Conservation (phyloP, 2,113 vertebrate species). For the Salvelinus fontinalis region DNA sequence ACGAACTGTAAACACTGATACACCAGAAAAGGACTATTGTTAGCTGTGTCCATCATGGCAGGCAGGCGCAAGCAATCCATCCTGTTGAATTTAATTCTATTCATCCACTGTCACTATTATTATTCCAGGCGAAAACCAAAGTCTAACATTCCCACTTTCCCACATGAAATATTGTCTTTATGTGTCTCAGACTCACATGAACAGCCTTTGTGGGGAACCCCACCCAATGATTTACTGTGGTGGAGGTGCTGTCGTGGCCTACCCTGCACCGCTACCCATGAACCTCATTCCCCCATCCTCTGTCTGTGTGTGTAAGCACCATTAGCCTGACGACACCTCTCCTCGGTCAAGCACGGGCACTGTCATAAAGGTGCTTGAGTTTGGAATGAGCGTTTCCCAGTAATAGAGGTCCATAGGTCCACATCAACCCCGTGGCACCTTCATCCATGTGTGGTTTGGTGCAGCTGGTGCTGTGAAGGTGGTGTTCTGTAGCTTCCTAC, state of each 20-base stretch:
- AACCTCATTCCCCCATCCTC: not conserved
- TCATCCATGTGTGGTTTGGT: not conserved
- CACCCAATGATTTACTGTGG: not conserved
- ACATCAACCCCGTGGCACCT: not conserved
- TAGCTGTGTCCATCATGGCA: no score
- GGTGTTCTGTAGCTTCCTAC: not conserved
- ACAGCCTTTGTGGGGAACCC: not conserved
- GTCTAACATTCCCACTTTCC: not conserved
- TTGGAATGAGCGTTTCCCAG: not conserved
- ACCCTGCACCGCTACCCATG: not conserved
- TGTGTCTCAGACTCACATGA: not conserved
- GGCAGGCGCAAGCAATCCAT: no score
- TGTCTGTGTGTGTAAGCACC: slow-evolving; percentile 12
- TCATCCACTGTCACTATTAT: no score
- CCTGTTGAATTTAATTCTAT: not conserved
- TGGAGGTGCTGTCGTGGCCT: not conserved
- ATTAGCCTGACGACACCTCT: slow-evolving; percentile 4
- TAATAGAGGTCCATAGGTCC: not conserved
- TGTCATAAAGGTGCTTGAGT: slow-evolving; percentile 11
- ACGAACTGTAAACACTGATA: no score
- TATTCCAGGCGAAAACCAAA: not conserved
- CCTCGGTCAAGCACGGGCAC: slow-evolving; percentile 1
- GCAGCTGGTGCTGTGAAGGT: not conserved
- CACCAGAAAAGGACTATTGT: no score
- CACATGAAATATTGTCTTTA: not conserved